Evolutionary conservation across 2,797 vertebrate genomes (phyloP).

Genomic region (Pseudochirops cupreus): DNA sequence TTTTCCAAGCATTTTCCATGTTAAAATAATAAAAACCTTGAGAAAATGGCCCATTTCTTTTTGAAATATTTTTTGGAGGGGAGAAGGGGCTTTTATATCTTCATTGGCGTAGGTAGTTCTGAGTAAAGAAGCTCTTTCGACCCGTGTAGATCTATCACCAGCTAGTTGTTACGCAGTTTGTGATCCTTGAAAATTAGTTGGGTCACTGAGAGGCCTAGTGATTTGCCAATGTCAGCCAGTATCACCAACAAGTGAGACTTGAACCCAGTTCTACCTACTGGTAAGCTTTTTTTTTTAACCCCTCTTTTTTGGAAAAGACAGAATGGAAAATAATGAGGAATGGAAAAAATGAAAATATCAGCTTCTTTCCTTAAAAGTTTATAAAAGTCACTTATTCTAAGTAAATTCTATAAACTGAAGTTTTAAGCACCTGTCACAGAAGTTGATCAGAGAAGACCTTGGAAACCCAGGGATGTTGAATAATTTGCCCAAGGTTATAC

Average conservation of each 20-base stretch:
- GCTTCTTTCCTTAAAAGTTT: neutral
- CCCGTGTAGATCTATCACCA: neutral
- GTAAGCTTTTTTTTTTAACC: neutral
- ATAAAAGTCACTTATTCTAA: neutral
- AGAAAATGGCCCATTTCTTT: constrained; percentile 8
- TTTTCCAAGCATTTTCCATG: constrained; percentile 30
- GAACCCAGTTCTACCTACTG: neutral
- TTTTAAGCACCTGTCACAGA: neutral
- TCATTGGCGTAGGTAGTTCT: neutral
- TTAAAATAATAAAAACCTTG: neutral
- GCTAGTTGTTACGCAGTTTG: neutral
- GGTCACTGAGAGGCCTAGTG: neutral
- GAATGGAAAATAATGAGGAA: neutral
- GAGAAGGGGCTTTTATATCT: neutral
- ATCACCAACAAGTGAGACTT: neutral
- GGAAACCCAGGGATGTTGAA: neutral
- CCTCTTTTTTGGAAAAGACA: neutral
- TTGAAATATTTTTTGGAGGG: neutral
- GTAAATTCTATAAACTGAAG: neutral
- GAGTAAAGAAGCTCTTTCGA: no score
- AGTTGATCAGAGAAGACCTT: neutral
- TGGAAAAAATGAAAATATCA: neutral
- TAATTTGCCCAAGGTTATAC: neutral
- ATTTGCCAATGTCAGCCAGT: neutral
- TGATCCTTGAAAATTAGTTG: neutral